phyloP scores from a whole-genome alignment of 2,113 vertebrate species.

The Neolamprologus devosi region DNA sequence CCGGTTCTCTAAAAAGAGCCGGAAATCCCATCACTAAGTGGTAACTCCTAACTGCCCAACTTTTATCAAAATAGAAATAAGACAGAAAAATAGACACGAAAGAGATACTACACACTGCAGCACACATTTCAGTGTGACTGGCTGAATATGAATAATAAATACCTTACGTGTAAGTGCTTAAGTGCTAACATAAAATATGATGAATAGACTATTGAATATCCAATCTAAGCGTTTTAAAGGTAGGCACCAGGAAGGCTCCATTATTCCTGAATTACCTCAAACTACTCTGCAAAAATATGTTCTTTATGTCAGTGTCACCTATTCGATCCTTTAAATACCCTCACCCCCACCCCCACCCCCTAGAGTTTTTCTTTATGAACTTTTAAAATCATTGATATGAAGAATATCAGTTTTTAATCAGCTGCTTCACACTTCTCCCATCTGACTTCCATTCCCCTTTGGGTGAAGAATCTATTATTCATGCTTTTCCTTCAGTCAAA shows the following conservation, averaged over 20 bases:
- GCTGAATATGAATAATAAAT: slow-evolving; percentile 19
- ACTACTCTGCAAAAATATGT: not conserved
- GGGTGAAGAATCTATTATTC: slow-evolving; percentile 47
- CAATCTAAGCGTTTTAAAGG: not conserved
- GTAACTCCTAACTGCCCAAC: not conserved
- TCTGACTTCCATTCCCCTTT: not conserved
- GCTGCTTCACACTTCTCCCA: not conserved
- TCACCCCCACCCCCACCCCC: not conserved
- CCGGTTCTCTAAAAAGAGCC: not conserved
- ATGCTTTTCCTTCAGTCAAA: slow-evolving; percentile 18
- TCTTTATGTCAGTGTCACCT: not conserved
- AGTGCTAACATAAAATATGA: slow-evolving; percentile 24
- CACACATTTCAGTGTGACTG: not conserved
- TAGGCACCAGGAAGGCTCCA: not conserved
- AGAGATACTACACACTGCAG: not conserved
- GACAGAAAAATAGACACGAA: not conserved
- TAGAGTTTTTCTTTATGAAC: not conserved
- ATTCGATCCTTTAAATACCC: not conserved
- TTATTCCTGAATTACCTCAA: slow-evolving; percentile 5
- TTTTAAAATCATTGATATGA: slow-evolving; percentile 6
- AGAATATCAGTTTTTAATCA: slow-evolving; percentile 30
- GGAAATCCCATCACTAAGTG: not conserved
- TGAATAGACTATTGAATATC: slow-evolving; percentile 33
- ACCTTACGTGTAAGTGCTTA: slow-evolving; percentile 10
- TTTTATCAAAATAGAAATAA: not conserved